phyloP scores from a whole-genome alignment of 2,888 invertebrate species.

The Platycnemis pennipes region DNA sequence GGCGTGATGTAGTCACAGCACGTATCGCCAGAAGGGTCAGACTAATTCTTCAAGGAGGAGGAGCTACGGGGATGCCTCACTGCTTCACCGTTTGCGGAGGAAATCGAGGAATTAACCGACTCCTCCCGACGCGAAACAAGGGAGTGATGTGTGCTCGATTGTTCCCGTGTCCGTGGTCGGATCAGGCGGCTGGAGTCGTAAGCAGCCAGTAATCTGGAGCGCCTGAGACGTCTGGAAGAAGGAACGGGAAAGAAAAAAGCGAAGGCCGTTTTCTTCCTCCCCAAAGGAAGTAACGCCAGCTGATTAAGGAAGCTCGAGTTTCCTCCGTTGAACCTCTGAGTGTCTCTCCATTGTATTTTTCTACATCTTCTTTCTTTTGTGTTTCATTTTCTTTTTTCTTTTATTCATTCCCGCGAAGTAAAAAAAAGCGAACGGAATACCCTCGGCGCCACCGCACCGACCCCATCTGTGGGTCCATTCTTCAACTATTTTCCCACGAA shows the following conservation, averaged over 20 bases:
- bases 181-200: neutral
- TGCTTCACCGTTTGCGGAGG: neutral
- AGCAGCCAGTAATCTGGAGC: neutral
- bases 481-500: neutral
- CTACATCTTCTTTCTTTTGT: no score
- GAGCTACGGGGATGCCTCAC: neutral
- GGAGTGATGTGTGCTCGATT: neutral
- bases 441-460: neutral
- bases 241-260: neutral
- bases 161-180: neutral
- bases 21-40: neutral
- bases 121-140: neutral
- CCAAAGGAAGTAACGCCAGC: slow-evolving; percentile 7
- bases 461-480: slow-evolving; percentile 37
- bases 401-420: neutral
- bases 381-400: no score
- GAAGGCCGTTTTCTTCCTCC: neutral
- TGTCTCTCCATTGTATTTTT: neutral
- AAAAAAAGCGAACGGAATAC: neutral
- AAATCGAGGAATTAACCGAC: neutral
- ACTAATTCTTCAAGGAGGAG: neutral
- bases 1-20: neutral
- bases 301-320: slow-evolving; percentile 47
- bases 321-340: slow-evolving; percentile 2
- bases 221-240: neutral